Evolutionary conservation across 2,797 vertebrate genomes (phyloP), one percentile per base, ranked within the genome.

Genomic region (Taenioides sp.): DNA sequence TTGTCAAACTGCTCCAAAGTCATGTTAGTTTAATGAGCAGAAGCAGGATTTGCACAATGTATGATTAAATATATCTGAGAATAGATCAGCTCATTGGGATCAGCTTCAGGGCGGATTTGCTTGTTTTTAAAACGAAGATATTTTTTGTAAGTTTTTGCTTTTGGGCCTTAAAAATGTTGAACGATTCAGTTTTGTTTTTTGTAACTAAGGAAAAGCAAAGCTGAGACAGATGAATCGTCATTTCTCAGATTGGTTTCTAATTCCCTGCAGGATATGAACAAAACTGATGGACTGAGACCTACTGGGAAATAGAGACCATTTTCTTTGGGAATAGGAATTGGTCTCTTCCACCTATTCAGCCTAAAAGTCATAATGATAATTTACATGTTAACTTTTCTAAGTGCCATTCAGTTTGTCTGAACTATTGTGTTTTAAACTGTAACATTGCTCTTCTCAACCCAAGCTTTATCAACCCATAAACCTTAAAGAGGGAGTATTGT

Each of bases 21-120:
- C 90, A 77, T 73, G 92, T 91, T 93, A 95, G 94, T 95, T 97
- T 96, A 95, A 94, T 93, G 91, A 86, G 77, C 87, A 75, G 77
- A 76, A 80, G 52, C 87, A 82, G 84, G 93, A 92, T 91, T 86
- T 92, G 93, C 14, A 28, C 2, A 87, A 87, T 87, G 80, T 58
- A 6, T 17, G 28, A 2, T 34, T 12, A 61, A 20, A n/a, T 58
- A 58, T 58, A 58, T 25, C 25, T 16, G 5, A 58, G 6, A 27
- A 16, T 27, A 58, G 55, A 58, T 12, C 4, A 6, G 1, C 9
- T 37, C 34, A n/a, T 17, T 54, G 18, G 50, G 50, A 58, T 57
- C 9, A 25, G 20, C 55, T 57, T n/a, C 20, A 37, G 5, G 34
- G 10, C 11, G 2, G 14, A 60, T 63, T 40, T 3, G 5, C n/a